Evolutionary conservation across 2,113 vertebrate genomes (phyloP).

Genomic region (Camelus dromedarius): DNA sequence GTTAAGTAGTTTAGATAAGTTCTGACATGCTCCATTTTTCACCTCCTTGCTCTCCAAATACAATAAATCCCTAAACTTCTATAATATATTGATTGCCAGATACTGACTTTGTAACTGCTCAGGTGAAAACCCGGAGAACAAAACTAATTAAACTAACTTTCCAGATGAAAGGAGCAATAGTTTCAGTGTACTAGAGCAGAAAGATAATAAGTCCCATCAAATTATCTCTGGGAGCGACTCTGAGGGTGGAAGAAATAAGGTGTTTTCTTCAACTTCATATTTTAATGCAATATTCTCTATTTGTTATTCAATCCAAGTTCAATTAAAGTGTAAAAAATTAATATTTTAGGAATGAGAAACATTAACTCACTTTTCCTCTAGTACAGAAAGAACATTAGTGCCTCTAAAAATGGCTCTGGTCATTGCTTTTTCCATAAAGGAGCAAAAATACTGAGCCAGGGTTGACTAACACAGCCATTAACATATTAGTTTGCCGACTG

Average conservation of each 20-base stretch:
- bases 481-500: conserved; percentile 29
- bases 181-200: not conserved
- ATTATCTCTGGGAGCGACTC: conserved; percentile 52
- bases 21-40: conserved; percentile 51
- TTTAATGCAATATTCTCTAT: conserved; percentile 54
- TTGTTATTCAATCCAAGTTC: conserved; percentile 59
- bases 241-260: conserved; percentile 44
- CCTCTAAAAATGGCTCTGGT: conserved; percentile 52
- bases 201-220: conserved; percentile 16
- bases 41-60: conserved; percentile 61
- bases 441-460: conserved; percentile 28
- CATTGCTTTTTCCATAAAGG: conserved; percentile 62
- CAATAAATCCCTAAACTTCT: conserved; percentile 47
- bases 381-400: conserved; percentile 43
- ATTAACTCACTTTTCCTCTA: conserved; percentile 53
- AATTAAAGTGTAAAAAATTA: conserved; percentile 64
- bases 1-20: conserved; percentile 65
- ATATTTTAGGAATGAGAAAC: conserved; percentile 62
- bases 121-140: conserved; percentile 53
- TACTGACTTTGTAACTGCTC: conserved; percentile 55
- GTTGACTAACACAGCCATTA: conserved; percentile 41
- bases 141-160: conserved; percentile 70
- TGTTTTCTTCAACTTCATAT: conserved; percentile 63
- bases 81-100: conserved; percentile 22
- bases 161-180: conserved; percentile 49